Evolutionary conservation across 2,888 invertebrate genomes (phyloP).

Genomic region (Plemyria rubiginata): DNA sequence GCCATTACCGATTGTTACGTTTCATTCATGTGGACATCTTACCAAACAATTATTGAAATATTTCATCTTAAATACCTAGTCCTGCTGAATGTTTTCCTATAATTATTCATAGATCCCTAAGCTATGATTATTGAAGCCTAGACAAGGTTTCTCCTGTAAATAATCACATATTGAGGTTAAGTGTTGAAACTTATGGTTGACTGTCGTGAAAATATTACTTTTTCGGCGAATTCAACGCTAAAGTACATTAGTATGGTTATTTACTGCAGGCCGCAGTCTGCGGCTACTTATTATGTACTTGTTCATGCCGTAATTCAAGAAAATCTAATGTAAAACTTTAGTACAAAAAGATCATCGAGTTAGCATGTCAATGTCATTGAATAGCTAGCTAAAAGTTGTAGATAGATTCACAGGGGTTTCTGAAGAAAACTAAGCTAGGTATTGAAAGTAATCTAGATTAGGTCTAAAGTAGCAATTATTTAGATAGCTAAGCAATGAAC

Average conservation of each 20-base stretch:
- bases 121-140: conserved; percentile 35
- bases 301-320: not conserved
- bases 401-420: conserved; percentile 16
- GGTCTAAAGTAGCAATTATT: not conserved
- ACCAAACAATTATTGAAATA: conserved; percentile 37
- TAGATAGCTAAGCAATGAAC: not conserved
- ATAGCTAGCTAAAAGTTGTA: conserved; percentile 26
- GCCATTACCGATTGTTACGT: conserved; percentile 83
- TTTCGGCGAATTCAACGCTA: conserved; percentile 20
- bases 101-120: conserved; percentile 14
- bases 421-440: not conserved
- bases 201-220: conserved; percentile 49
- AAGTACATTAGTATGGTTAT: conserved; percentile 3
- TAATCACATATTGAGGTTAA: conserved; percentile 78
- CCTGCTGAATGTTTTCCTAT: conserved; percentile 13
- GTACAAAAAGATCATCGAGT: conserved; percentile 60
- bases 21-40: conserved; percentile 76
- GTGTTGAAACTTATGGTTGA: conserved; percentile 69
- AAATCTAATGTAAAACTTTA: conserved; percentile 17
- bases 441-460: not conserved
- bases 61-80: conserved; percentile 20
- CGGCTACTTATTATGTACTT: not conserved
- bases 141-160: conserved; percentile 58
- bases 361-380: conserved; percentile 67
- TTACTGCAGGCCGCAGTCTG: no score